Base-by-base conservation (phyloP, 2,888 invertebrate genomes). In the Phasia obesa region DNA sequence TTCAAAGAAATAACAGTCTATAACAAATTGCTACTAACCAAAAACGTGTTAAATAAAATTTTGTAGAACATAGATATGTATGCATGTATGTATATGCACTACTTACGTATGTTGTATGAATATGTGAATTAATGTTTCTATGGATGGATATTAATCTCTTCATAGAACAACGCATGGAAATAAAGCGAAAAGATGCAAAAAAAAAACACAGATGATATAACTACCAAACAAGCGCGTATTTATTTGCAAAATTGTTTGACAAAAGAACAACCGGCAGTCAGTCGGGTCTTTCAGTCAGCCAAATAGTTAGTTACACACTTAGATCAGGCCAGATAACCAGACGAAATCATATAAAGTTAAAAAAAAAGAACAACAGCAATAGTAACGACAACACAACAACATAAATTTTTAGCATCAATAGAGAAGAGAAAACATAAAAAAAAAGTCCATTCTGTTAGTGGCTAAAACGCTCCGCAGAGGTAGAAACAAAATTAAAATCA, bases 301-400 rank as follows among this genome's bases (percentile, higher is more conserved):
- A 53, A 35, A 13, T n/a, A 59, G 47, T 42, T 53, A 74, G 15
- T 38, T 42, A 81, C 38, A 55, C 31, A 42, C 44, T 53, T 1
- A n/a, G 11, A 7, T 9, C 35, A 44, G 44, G n/a, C 15, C 27
- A 62, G n/a, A 49, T 57, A 70, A 55, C 38, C 38, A 59, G 51
- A 59, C 86, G 86, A 87, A 42, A 42, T 15, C 42, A n/a, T n/a
- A 42, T 42, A 35, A 35, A 35, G 11, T 35, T n/a, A n/a, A n/a
- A n/a, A n/a, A n/a, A n/a, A n/a, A n/a, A n/a, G n/a, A n/a, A n/a
- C n/a, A n/a, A 53, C 38, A 60, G 51, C 21, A 64, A 13, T 42
- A 53, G 38, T 9, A 25, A 13, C 17, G n/a, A 60, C 15, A 5
- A 60, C 23, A 55, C 42, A 57, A 57, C 15, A 60, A 27, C 65